Evolutionary conservation across 2,888 invertebrate genomes (phyloP).

Genomic region (Apotomis turbidana): DNA sequence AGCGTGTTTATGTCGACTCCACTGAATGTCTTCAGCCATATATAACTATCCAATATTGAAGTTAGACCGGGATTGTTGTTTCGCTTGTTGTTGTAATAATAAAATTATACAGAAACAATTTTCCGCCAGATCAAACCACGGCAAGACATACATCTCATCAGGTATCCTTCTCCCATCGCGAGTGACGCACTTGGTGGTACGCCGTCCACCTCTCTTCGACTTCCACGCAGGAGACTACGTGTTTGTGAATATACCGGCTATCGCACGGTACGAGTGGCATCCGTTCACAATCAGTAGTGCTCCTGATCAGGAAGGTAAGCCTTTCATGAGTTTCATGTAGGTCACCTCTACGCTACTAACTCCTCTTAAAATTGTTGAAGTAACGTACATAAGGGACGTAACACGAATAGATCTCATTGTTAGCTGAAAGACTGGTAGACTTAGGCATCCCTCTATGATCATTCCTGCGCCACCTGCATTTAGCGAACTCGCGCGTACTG

Average conservation of each 20-base stretch:
- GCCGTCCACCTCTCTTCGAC: slow-evolving; percentile 92
- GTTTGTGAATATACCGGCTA: slow-evolving; percentile 95
- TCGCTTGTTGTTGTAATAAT: not conserved
- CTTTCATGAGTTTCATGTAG: not conserved
- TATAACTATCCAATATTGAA: not conserved
- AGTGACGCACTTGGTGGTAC: slow-evolving; percentile 95
- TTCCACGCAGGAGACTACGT: slow-evolving; percentile 97
- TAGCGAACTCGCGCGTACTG: too few relatives aligned
- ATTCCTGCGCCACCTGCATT: too few relatives aligned
- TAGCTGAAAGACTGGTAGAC: too few relatives aligned
- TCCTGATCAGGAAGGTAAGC: slow-evolving; percentile 93
- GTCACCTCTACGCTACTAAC: too few relatives aligned
- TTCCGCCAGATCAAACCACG: slow-evolving; percentile 86
- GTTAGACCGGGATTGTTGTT: too few relatives aligned
- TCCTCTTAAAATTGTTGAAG: too few relatives aligned
- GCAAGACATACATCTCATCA: slow-evolving; percentile 95
- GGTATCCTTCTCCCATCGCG: slow-evolving; percentile 94
- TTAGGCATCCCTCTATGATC: too few relatives aligned
- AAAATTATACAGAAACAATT: not conserved
- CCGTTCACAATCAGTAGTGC: slow-evolving; percentile 98
- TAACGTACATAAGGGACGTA: too few relatives aligned
- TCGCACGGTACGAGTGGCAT: slow-evolving; percentile 98
- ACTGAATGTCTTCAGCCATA: slow-evolving; percentile 16
- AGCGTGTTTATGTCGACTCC: too few relatives aligned
- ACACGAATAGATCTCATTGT: too few relatives aligned